phyloP scores from a whole-genome alignment of 2,797 vertebrate species.

The Vespertilio murinus region DNA sequence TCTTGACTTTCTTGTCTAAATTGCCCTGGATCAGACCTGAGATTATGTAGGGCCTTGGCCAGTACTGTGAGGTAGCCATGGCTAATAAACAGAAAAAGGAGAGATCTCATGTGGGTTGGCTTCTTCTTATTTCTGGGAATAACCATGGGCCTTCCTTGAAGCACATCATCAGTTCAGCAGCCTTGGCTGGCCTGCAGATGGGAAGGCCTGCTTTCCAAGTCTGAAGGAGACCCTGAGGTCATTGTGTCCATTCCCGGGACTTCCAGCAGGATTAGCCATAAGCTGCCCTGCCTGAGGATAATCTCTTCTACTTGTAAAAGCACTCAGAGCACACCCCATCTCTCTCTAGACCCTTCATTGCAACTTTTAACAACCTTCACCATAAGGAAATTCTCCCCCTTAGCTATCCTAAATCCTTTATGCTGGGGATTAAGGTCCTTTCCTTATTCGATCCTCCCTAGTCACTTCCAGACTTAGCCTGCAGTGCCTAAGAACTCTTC shows the following conservation, averaged over 20 bases:
- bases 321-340: conserved; percentile 71
- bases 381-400: conserved; percentile 76
- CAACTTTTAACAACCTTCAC: conserved; percentile 75
- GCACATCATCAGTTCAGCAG: neutral
- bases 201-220: conserved; percentile 59
- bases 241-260: conserved; percentile 71
- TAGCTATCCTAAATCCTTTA: conserved; percentile 76
- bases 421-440: conserved; percentile 71
- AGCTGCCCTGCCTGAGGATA: conserved; percentile 74
- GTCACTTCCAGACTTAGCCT: conserved; percentile 68
- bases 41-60: conserved; percentile 13
- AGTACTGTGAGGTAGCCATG: neutral
- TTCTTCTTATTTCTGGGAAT: conserved; percentile 33
- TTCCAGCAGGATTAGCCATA: conserved; percentile 75
- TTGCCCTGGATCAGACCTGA: conserved; percentile 23
- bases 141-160: conserved; percentile 11
- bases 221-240: conserved; percentile 77
- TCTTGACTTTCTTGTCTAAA: conserved; percentile 16
- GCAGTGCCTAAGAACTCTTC: conserved; percentile 70
- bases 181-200: neutral
- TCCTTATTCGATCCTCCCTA: conserved; percentile 70
- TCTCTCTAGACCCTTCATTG: conserved; percentile 76
- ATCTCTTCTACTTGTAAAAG: conserved; percentile 78
- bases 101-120: neutral
- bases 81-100: neutral